Conservation (phyloP, 92 coral and sea anemone genomes). For the Epizoanthus rinbou region DNA sequence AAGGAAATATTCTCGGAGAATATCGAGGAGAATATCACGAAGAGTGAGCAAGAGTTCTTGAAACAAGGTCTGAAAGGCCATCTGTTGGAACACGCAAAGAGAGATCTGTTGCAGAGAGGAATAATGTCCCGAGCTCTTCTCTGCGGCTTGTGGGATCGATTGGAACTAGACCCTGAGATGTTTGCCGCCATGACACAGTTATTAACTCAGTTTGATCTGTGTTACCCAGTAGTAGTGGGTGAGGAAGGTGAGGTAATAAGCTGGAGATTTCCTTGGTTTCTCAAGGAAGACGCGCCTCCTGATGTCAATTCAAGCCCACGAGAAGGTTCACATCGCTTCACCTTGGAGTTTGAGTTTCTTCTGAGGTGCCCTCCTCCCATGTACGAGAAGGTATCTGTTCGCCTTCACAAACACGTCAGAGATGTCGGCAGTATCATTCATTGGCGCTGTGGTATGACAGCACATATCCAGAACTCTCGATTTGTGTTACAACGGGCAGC, state of each 20-base stretch:
- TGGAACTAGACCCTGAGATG: slow-evolving; percentile 47
- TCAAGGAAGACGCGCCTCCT: slow-evolving; percentile 42
- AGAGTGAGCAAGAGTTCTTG: not conserved
- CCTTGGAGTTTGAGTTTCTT: slow-evolving; percentile 62
- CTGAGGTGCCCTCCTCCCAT: slow-evolving; percentile 55
- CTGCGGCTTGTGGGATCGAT: slow-evolving; percentile 51
- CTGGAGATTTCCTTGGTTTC: slow-evolving; percentile 74
- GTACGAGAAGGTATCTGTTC: slow-evolving; percentile 60
- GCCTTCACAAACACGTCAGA: slow-evolving; percentile 50
- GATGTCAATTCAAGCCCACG: not conserved
- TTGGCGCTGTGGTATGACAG: slow-evolving; percentile 67
- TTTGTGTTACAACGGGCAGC: slow-evolving; percentile 49
- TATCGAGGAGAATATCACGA: slow-evolving; percentile 12
- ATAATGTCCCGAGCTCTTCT: slow-evolving; percentile 54
- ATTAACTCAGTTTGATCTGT: slow-evolving; percentile 64
- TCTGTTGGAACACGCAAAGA: slow-evolving; percentile 39
- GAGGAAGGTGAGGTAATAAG: slow-evolving; percentile 28
- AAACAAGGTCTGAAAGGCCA: slow-evolving; percentile 23
- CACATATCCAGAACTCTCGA: slow-evolving; percentile 33
- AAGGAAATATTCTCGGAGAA: slow-evolving; percentile 60
- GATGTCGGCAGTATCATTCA: slow-evolving; percentile 57
- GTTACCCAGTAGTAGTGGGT: slow-evolving; percentile 42
- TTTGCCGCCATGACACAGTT: slow-evolving; percentile 66
- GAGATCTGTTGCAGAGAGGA: slow-evolving; percentile 60
- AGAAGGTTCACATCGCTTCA: slow-evolving; percentile 29